Evolutionary conservation across 2,113 vertebrate species (phyloP).

Genomic region (Peromyscus leucopus): DNA sequence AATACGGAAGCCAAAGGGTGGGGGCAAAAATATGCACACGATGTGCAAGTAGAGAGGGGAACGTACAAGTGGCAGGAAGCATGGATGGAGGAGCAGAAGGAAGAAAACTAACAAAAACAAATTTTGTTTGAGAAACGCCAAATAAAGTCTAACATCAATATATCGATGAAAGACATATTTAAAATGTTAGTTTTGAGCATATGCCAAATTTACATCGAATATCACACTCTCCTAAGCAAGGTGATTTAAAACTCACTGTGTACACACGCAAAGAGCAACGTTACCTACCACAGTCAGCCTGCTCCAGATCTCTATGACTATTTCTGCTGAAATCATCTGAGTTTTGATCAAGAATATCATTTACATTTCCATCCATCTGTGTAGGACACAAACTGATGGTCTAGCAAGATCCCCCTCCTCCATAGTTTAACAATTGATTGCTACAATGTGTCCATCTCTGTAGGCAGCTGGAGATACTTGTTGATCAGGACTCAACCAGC

Average conservation of each 20-base stretch:
- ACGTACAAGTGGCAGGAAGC: not conserved
- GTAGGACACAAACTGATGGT: not conserved
- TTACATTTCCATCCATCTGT: not conserved
- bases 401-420: not conserved
- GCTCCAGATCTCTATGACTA: not conserved
- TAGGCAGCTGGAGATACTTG: not conserved
- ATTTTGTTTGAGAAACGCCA: no score
- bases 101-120: not conserved
- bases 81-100: not conserved
- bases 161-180: not conserved
- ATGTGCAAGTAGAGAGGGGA: not conserved
- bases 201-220: slow-evolving; percentile 23
- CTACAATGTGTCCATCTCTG: not conserved
- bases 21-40: not conserved
- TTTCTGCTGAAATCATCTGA: not conserved
- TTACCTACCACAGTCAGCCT: not conserved
- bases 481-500: not conserved
- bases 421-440: not conserved
- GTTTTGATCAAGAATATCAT: not conserved
- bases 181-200: not conserved
- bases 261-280: not conserved
- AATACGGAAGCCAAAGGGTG: no score
- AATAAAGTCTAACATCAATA: not conserved
- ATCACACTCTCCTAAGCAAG: not conserved
- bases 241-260: not conserved